These are phyloP conservation scores for Ciconia boyciana DNA, from an alignment of 2,113 vertebrate species.

Conservation along the genomic window DNA sequence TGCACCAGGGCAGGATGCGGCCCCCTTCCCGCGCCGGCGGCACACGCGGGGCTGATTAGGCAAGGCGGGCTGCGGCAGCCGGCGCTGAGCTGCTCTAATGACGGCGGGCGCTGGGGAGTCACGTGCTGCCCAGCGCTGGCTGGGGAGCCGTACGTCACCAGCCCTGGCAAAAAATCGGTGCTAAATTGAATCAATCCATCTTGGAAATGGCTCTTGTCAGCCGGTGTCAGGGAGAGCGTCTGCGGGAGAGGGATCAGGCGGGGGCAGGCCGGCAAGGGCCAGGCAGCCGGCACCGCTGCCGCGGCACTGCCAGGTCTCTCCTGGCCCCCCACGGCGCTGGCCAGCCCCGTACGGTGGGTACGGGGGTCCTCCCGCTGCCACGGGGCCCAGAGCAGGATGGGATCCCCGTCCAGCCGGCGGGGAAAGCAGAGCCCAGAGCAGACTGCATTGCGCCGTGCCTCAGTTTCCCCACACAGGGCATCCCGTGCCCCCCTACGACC, in stretches of 20 bases:
- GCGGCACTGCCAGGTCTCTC: neutral
- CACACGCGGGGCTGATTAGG: conserved; percentile 26
- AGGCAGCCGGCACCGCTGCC: conserved; percentile 4
- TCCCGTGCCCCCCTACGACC: fast-evolving
- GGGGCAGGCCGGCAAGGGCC: conserved; percentile 41
- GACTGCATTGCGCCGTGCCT: neutral
- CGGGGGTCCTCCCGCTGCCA: neutral
- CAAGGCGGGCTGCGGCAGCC: neutral
- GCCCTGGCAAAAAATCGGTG: conserved; percentile 76
- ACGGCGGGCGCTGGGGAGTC: conserved; percentile 68
- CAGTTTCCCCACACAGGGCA: neutral
- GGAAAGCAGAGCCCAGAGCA: neutral
- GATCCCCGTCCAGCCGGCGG: neutral
- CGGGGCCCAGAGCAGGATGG: neutral
- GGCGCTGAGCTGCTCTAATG: conserved; percentile 57
- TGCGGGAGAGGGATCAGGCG: conserved; percentile 74
- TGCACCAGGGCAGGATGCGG: neutral
- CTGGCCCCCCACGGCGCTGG: neutral
- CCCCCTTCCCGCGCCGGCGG: neutral
- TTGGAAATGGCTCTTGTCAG: conserved; percentile 87
- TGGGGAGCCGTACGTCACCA: conserved; percentile 74
- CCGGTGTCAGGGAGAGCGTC: conserved; percentile 76
- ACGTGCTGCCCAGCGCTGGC: conserved; percentile 56
- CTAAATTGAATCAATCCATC: conserved; percentile 91
- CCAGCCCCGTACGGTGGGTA: fast-evolving